phyloP scores from a whole-genome alignment of 2,888 invertebrate genomes.

The Leucoptera coffeella region DNA sequence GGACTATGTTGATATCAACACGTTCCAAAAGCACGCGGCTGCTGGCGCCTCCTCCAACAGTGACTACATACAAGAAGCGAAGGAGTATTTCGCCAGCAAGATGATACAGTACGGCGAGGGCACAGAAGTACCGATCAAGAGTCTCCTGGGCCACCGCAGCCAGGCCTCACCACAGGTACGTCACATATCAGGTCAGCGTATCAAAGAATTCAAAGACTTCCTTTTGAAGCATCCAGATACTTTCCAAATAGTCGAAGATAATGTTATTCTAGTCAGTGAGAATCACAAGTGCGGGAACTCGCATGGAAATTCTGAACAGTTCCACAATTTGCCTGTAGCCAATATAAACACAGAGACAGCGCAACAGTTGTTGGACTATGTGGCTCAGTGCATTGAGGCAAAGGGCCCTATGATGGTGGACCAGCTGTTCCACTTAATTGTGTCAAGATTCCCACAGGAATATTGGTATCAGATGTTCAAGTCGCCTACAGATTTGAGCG shows the following conservation, averaged over 20 bases:
- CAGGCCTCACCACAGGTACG: constrained; percentile 96
- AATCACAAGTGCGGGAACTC: constrained; percentile 63
- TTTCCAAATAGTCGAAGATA: constrained; percentile 80
- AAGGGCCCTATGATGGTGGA: constrained; percentile 82
- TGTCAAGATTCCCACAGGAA: constrained; percentile 68
- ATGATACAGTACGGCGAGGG: constrained; percentile 92
- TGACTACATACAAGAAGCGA: constrained; percentile 93
- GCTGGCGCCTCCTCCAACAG: constrained; percentile 63
- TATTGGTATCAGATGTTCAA: constrained; percentile 85
- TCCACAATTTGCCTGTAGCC: constrained; percentile 66
- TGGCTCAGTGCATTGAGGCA: constrained; percentile 74
- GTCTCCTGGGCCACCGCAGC: constrained; percentile 91
- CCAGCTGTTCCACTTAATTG: constrained; percentile 77
- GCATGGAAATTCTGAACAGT: constrained; percentile 58
- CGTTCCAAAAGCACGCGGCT: constrained; percentile 61
- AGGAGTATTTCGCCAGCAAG: constrained; percentile 94
- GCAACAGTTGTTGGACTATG: constrained; percentile 75
- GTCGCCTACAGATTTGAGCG: constrained; percentile 81
- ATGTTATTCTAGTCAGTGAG: constrained; percentile 70
- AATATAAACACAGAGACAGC: constrained; percentile 78
- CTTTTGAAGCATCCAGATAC: constrained; percentile 76
- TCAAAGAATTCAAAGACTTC: constrained; percentile 91
- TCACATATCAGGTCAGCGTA: constrained; percentile 90
- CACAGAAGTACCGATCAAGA: constrained; percentile 94
- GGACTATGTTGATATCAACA: constrained; percentile 82